Base-by-base conservation (phyloP, 2,888 invertebrate species). In the Erebia epiphron region DNA sequence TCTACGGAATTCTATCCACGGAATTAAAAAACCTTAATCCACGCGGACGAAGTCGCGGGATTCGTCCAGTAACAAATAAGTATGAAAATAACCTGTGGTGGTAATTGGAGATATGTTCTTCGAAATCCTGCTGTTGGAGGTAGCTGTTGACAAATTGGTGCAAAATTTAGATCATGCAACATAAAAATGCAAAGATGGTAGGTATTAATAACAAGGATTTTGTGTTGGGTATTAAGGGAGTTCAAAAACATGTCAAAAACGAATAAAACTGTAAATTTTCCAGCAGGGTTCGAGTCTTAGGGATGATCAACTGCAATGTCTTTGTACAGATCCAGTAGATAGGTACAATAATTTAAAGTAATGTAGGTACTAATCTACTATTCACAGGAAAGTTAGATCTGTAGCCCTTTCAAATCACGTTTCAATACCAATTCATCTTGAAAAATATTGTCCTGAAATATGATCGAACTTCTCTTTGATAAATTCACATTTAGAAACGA, bases 91-190 rank as follows among this genome's bases (percentile, higher is more conserved):
- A 78, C 78, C 78, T 78, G 68, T 35, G 9, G 14, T 71, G 64
- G 73, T 52, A 43, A 65, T 46, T 62, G 10, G 57, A 26, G 1
- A 56, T 35, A 26, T 52, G 52, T 58, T 70, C 75, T 69, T 72
- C 75, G 52, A 72, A 10, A 56, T 71, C 61, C 62, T 18, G 56
- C 69, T 41, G 56, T 64, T 70, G 65, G 41, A 52, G 57, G 66
- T 73, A 62, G 70, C 76, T 77, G 78, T 73, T 75, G 72, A 76
- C 72, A 78, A 26, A 73, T 76, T 35, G 70, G 75, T 77, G 75
- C 73, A 66, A 73, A 65, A 65, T 70, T 77, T 73, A 73, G 64
- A 71, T 63, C 73, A 73, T 76, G 76, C 77, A 75, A 69, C 26
- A 75, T 63, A 65, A 62, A 67, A 41, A 13, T 41, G 13, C 21